phyloP scores from a whole-genome alignment of 2,888 invertebrate genomes.

The Mimas tiliae region DNA sequence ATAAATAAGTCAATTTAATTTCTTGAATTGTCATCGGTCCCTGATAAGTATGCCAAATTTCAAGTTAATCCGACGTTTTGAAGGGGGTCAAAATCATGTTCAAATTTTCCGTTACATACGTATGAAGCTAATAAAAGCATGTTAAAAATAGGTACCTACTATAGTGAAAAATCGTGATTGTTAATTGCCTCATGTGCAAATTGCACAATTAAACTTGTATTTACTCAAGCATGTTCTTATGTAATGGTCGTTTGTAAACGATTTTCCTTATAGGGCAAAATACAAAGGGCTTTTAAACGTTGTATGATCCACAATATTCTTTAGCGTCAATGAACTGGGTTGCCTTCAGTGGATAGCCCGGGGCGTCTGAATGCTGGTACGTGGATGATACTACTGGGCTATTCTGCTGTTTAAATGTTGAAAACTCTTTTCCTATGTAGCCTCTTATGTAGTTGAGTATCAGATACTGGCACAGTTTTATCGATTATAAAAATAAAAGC shows the following conservation, averaged over 20 bases:
- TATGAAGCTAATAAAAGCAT: no score
- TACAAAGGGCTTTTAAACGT: neutral
- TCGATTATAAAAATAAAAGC: no score
- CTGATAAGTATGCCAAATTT: no score
- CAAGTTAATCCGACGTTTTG: no score
- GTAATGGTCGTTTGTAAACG: neutral
- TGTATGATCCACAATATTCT: constrained; percentile 60
- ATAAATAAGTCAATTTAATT: no score
- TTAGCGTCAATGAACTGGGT: constrained; percentile 53
- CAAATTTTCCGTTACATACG: no score
- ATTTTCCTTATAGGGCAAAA: neutral
- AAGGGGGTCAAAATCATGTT: no score
- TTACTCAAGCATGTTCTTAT: constrained; percentile 4
- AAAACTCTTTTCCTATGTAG: constrained; percentile 8
- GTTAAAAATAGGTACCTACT: no score
- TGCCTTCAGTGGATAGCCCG: constrained; percentile 67
- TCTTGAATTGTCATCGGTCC: no score
- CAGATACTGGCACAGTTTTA: no score
- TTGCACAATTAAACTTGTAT: constrained; percentile 4
- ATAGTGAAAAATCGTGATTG: neutral
- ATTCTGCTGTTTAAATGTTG: constrained; percentile 56
- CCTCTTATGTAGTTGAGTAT: no score
- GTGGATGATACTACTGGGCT: constrained; percentile 58
- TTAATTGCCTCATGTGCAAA: neutral
- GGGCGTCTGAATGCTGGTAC: constrained; percentile 66